Conservation (phyloP, 2,797 vertebrate species). For the Ptychobarbus kaznakovi region DNA sequence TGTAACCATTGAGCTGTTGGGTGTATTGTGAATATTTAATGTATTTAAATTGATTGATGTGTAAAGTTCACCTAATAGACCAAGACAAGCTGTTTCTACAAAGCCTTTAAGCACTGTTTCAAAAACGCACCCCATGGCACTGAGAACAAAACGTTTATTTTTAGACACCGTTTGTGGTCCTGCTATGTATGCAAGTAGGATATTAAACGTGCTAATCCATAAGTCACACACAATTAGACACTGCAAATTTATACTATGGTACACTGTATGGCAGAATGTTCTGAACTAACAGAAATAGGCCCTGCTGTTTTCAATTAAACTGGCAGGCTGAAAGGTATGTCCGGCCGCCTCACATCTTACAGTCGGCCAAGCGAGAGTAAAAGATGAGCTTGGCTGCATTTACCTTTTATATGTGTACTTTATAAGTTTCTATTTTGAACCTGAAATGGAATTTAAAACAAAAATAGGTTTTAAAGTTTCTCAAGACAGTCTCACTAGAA, state of each 20-base stretch:
- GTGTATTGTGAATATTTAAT: neutral
- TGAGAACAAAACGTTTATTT: slow-evolving; percentile 26
- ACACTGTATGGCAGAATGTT: neutral
- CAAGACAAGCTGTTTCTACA: slow-evolving; percentile 23
- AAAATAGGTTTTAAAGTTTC: neutral
- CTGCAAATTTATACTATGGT: slow-evolving; percentile 24
- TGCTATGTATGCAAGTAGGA: neutral
- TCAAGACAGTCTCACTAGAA: neutral
- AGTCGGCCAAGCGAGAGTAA: slow-evolving; percentile 41
- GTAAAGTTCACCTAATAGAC: slow-evolving; percentile 9
- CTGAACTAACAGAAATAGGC: slow-evolving; percentile 40
- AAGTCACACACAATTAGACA: slow-evolving; percentile 46
- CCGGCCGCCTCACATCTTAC: slow-evolving; percentile 54
- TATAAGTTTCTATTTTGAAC: slow-evolving; percentile 4
- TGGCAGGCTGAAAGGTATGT: slow-evolving; percentile 62
- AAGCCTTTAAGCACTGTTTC: slow-evolving; percentile 13
- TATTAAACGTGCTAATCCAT: slow-evolving; percentile 36
- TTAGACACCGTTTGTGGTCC: slow-evolving; percentile 11
- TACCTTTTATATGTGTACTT: neutral
- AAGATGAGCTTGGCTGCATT: slow-evolving; percentile 41
- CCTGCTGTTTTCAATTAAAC: slow-evolving; percentile 64
- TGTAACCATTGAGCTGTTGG: neutral
- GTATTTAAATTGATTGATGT: slow-evolving; percentile 23
- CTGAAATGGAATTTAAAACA: slow-evolving; percentile 12
- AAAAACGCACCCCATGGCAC: neutral